Conservation (phyloP, 2,113 vertebrate species). For the Terrapene triunguis region DNA sequence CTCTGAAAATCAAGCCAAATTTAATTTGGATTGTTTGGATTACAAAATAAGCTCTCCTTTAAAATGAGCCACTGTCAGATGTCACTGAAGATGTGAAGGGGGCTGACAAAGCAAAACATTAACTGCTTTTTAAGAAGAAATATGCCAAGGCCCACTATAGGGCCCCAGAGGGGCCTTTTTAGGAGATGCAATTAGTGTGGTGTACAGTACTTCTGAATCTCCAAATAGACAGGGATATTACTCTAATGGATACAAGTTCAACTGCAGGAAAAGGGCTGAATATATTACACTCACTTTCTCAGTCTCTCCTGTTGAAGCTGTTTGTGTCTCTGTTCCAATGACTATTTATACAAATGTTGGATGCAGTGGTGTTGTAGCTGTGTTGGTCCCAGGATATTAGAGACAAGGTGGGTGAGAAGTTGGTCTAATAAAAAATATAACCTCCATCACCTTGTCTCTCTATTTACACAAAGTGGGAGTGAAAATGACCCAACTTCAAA, state of each 20-base stretch:
- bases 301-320: no score
- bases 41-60: background rate
- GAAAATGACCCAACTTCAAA: no score
- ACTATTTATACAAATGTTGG: no score
- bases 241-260: background rate
- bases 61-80: background rate
- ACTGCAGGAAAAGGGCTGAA: background rate
- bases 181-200: background rate
- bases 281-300: background rate
- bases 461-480: no score
- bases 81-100: background rate
- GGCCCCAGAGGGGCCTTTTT: background rate
- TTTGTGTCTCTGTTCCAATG: no score
- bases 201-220: background rate
- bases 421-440: no score
- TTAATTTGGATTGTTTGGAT: background rate
- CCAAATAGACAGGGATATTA: background rate
- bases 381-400: no score
- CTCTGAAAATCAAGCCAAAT: background rate
- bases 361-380: no score
- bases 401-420: no score
- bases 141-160: background rate
- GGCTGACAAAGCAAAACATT: background rate
- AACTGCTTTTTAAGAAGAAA: rapidly evolving
- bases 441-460: no score